Base-by-base conservation (phyloP, 2,113 vertebrate species). In the Heterocephalus glaber region DNA sequence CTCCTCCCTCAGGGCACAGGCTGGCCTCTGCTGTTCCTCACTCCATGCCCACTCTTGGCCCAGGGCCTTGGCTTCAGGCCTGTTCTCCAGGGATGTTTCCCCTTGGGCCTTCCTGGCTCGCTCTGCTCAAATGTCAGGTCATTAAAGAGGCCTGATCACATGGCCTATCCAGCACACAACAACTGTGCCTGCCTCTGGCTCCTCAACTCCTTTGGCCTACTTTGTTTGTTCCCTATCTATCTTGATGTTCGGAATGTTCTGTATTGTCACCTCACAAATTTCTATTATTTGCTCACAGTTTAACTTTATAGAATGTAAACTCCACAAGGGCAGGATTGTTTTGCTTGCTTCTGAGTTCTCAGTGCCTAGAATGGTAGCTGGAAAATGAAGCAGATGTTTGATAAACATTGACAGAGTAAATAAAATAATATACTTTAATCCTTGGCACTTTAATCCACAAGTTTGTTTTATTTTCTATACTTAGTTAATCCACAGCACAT, bases 391-490 rank as follows among this genome's bases (percentile, higher is more conserved):
- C 63, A 58, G 81, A 80, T 61, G 14, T 65, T 84, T 90, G 30
- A 86, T 74, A 90, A 90, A 52, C 65, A 54, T 38, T 74, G 47
- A 12, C 54, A 74, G 81, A 86, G 38, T 84, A 47, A 87, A 35
- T 60, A 38, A 91, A 87, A 66, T 49, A 82, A 94, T 83, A 47
- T 61, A 24, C 81, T 87, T 95, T 86, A 92, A 63, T 95, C 28
- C 20, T 70, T 86, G 17, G 30, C n/a, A 90, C 19, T 77, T 93
- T 54, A 85, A 56, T 11, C 4, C 65, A 47, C 13, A 79, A 52
- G 11, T 72, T 92, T 83, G 41, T 87, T 65, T 79, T 80, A 3
- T 94, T 93, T 90, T 80, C 38, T 70, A 26, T 49, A 38, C 33
- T 83, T 44, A 56, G 86, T 88, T 86, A 16, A 92, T 87, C 72